Base-by-base conservation (phyloP, 2,797 vertebrate genomes). In the Muscicapa striata region DNA sequence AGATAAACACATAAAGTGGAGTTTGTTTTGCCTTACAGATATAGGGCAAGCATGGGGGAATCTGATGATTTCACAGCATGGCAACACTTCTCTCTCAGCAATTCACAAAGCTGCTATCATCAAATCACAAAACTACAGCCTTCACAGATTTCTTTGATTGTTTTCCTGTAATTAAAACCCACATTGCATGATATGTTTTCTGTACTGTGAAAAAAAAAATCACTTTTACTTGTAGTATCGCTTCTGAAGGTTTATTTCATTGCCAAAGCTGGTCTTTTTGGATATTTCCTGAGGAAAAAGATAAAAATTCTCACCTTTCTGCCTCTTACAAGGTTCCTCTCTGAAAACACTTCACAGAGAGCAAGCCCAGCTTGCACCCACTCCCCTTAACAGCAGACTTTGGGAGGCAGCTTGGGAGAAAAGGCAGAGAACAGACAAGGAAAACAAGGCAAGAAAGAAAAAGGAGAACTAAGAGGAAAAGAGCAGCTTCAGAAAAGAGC, bases 91-190 rank as follows among this genome's bases (percentile, higher is more conserved):
- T 81, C 59, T 67, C 73, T 69, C 74, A 86, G 74, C 63, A 90
- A 94, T 76, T 90, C 77, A 84, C 26, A 84, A 43, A 88, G 34
- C 63, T 79, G 26, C 38, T 87, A 62, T 68, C 69, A 74, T 49
- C 5, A 1, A 96, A 77, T 84, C 43, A 75, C 67, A 91, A 81
- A 82, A 19, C n/a, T 57, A 30, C 34, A 52, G 63, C 59, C 49
- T 88, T 86, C 55, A 88, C 8, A 6, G 48, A 8, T 76, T 94
- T 88, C 69, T 94, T 90, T 66, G 30, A 66, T 89, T 86, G 41
- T 41, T 83, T 88, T 94, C 84, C 67, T 72, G 4, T 78, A 96
- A 94, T 94, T 95, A 96, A 96, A 94, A 67, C 13, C 82, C 15
- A 73, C 10, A 34, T 36, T 21, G 43, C 17, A 30, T 0, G 0